Evolutionary conservation across 2,113 vertebrate genomes (phyloP), one percentile per base, ranked within the genome.

Genomic region (Chinchilla lanigera): DNA sequence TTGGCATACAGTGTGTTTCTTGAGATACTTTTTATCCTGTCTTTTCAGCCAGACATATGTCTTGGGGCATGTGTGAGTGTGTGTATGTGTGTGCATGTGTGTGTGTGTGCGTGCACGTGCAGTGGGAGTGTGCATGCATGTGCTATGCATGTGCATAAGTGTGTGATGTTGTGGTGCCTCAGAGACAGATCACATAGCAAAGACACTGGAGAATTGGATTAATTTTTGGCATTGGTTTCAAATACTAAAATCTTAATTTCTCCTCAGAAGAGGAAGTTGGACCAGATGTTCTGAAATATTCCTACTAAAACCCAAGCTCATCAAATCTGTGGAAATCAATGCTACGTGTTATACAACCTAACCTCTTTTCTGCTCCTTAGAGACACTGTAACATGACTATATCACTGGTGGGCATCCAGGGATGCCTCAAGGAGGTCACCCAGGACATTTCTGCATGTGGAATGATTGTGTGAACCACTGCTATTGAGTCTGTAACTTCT

Each of bases 391-490:
- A 3, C 1, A 1, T 9, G 28, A 3, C 4, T 44, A 9, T 7
- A 7, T 52, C 1, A 2, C 2, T 41, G 5, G 3, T 1, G 24
- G 3, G 7, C 7, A 47, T 14, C 38, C 10, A 56, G 52, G 5
- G 30, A n/a, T 7, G 54, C 30, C 7, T 20, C 20, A 11, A 0
- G 11, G 22, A n/a, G 3, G 5, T 86, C 8, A 16, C 41, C 38
- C 47, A 7, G 7, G 24, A 41, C 54, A 19, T 24, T 4, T 19
- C 19, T n/a, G 14, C 5, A 4, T 54, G 54, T 28, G 22, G 47
- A 56, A 22, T 60, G 52, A 16, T 0, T 38, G 16, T 30, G n/a
- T 65, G 26, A 63, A 41, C 41, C 26, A 5, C 33, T 19, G 28
- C 16, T 4, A 7, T 14, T 28, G 5, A 5, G 13, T 60, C 52